Percentiles rank a stretch among this genome's conserved stretches.
These are phyloP conservation scores for Globia sparganii DNA, from an alignment of 2,888 invertebrate species.

Conservation along the genomic window DNA sequence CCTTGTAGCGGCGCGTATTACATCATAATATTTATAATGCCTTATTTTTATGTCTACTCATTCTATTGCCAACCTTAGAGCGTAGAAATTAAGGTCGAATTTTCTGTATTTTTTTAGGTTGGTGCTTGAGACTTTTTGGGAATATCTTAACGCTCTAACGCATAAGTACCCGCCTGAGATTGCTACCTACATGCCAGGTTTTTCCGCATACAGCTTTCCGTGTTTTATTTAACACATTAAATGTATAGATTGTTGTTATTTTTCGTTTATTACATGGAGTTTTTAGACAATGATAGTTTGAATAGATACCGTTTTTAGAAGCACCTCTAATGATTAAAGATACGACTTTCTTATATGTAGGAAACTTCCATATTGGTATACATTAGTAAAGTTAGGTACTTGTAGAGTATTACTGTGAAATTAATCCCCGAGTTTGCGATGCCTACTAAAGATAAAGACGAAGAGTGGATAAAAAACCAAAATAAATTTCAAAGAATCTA, in stretches of 20 bases:
- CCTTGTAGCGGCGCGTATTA: conserved; percentile 88
- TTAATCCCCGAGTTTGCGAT: neutral
- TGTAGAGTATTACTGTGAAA: neutral
- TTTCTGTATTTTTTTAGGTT: conserved; percentile 29
- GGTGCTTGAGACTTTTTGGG: conserved; percentile 66
- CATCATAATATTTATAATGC: conserved; percentile 86
- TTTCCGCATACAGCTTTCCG: conserved; percentile 88
- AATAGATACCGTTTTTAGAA: conserved; percentile 5
- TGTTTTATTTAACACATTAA: conserved; percentile 76
- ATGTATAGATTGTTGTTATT: conserved; percentile 68
- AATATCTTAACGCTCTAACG: conserved; percentile 73
- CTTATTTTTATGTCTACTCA: conserved; percentile 73
- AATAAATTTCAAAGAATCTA: neutral
- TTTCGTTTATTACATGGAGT: conserved; percentile 54
- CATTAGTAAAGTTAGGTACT: neutral
- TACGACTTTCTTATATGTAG: neutral
- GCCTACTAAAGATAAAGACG: no score
- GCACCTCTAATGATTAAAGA: neutral
- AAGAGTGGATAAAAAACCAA: neutral
- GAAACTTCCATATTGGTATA: neutral
- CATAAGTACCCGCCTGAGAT: conserved; percentile 76
- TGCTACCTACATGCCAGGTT: conserved; percentile 84
- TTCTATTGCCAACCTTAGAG: conserved; percentile 53
- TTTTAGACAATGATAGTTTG: conserved; percentile 4
- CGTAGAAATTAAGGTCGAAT: neutral